phyloP scores from a whole-genome alignment of 2,113 vertebrate species.

The Galeopterus variegatus region DNA sequence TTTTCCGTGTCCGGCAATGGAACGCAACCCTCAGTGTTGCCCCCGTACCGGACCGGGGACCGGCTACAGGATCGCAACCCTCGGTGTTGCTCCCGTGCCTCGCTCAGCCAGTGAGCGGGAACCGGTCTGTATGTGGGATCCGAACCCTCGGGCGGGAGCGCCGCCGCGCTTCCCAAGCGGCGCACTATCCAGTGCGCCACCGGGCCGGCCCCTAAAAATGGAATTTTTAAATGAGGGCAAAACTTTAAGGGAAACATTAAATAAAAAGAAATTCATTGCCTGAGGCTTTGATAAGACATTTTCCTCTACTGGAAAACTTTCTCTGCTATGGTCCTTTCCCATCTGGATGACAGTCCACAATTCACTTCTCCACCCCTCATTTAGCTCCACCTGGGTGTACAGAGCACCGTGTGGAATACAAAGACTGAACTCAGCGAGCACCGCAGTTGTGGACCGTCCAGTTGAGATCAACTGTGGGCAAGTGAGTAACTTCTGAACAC shows the following conservation, averaged over 20 bases:
- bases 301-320: neutral
- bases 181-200: no score
- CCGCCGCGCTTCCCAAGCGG: no score
- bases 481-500: neutral
- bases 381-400: neutral
- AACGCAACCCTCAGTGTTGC: no score
- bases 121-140: no score
- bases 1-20: no score
- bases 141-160: no score
- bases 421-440: no score
- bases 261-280: conserved; percentile 4
- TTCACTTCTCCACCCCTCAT: neutral
- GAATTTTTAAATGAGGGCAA: neutral
- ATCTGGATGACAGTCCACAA: neutral
- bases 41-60: no score
- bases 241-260: neutral
- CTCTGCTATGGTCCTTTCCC: neutral
- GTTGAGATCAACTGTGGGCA: fast-evolving
- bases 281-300: neutral
- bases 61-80: no score
- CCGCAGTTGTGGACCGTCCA: neutral
- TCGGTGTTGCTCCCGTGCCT: no score
- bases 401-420: neutral
- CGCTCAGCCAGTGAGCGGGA: no score
- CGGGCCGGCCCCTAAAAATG: no score